Base-by-base conservation (phyloP, 2,888 invertebrate genomes). In the Eubasilissa splendida region DNA sequence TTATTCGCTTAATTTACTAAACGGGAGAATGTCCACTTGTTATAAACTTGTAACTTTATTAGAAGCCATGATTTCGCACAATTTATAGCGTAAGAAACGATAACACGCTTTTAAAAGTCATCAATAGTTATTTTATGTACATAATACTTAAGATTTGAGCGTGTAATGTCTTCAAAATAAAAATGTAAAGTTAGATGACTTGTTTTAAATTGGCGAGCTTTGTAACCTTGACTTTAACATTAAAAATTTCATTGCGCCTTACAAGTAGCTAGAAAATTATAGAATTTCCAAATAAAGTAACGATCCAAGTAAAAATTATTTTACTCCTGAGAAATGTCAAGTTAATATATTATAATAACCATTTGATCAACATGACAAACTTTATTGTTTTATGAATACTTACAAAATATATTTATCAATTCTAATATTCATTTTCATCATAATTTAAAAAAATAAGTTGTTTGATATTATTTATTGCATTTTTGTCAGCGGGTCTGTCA, bases 231-330 rank as follows among this genome's bases (percentile, higher is more conserved):
- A 77, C 73, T 78, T 74, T 73, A 80, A 75, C 80, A 75, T 80
- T 80, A 79, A 78, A 74, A 80, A 78, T 80, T 80, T 73, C 76
- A 83, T 83, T 83, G 83, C 83, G 81, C 81, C 83, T 83, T 83
- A 22, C 22, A 80, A 79, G 76, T 82, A 82, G 70, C 68, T 79
- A 79, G 73, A 76, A 79, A 80, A 75, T 73, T 71, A 63, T 70
- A 79, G 76, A 71, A 42, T 66, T 77, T 77, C 56, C 63, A 58
- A 56, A 33, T 42, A 31, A 22, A 53, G 7, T 60, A 75, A 22
- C 22, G 70, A 74, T 52, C 56, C 79, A 74, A 54, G 60, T 71
- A 53, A 76, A 76, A 77, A 56, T 22, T 59, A 71, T 74, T 74
- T 59, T 79, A 74, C 65, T 73, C 79, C 74, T 79, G 65, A 65